Evolutionary conservation across 2,113 vertebrate species (phyloP), one percentile per base, ranked within the genome.

Genomic region (Phyllostomus hastatus): DNA sequence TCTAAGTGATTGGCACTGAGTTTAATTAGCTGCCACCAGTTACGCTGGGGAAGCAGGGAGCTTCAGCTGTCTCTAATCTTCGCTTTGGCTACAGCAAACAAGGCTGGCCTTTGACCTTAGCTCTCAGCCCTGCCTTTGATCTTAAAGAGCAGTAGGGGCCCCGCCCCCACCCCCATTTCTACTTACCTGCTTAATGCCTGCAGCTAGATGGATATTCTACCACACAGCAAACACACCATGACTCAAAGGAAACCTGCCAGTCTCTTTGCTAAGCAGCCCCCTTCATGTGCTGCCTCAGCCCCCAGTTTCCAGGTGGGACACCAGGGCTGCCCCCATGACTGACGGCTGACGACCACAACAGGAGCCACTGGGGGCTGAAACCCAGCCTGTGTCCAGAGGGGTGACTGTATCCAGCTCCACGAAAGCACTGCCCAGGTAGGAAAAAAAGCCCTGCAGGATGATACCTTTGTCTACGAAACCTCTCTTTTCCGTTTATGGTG

Each of bases 241-340:
- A 78, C 43, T 61, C 41, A n/a, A 41, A 81, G 19, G 0, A 2
- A 75, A 28, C 35, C 35, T 10, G 5, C 52, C 33, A 22, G 5
- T n/a, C 75, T 82, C 61, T 83, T 46, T 72, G 33, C 33, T 57
- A 54, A 59, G 9, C 46, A 50, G 72, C 52, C 38, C 54, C 12
- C 19, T n/a, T 59, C 38, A 35, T 38, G 1, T 5, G 38, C 16
- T 22, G 7, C 26, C 6, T 33, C 4, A 8, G 64, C 24, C 67
- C 80, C 48, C 48, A 35, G 59, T 52, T 72, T 61, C 59, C 82
- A 88, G 67, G 26, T 5, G 31, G n/a, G 61, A 70, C 69, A 43
- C 31, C 50, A 83, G 67, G n/a, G 46, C 17, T 4, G 5, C 41
- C 22, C 2, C 1, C n/a, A 41, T 0, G 4, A 52, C 31, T 8